Evolutionary conservation across 2,888 invertebrate species (phyloP), one percentile per base, ranked within the genome.

Genomic region (Tanaodytes sp.): DNA sequence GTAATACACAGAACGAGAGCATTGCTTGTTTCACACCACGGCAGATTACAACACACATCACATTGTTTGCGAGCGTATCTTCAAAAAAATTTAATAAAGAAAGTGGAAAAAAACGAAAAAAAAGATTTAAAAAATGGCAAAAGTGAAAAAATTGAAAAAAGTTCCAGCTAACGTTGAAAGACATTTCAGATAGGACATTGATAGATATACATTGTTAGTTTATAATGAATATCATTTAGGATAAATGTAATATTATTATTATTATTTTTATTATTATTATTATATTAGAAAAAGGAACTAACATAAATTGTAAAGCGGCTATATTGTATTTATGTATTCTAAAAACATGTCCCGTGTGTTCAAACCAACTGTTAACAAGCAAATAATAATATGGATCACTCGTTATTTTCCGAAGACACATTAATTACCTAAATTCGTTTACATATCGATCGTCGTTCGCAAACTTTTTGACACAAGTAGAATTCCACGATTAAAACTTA

Each of bases 251-350:
- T 55, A 57, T 67, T 51, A 43, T 14, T 52, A 51, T 64, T 40
- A 61, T 51, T 61, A 42, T 61, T 14, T 55, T 70, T 74, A 77
- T 77, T 79, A 76, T 78, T 75, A 76, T 76, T 79, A 81, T 80
- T 27, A 55, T 55, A 18, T n/a, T n/a, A n/a, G n/a, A 77, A 76
- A n/a, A 79, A 77, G 76, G 79, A 77, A 81, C 79, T 82, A 81
- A 82, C 81, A 79, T 80, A 78, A 78, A 81, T 81, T 81, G 79
- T 83, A 81, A 80, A 80, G 80, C 80, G 80, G 76, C 77, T 82
- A 77, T 76, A 80, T 80, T 81, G 80, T 82, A 82, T 83, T 82
- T 82, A 79, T 82, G 77, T 81, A 81, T 74, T 79, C 77, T 77
- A 77, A 76, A 27, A 76, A 76, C 75, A 68, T 71, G 73, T 74